Evolutionary conservation across 2,113 vertebrate species (phyloP), one percentile per base, ranked within the genome.

Genomic region (Brachypteracias leptosomus): DNA sequence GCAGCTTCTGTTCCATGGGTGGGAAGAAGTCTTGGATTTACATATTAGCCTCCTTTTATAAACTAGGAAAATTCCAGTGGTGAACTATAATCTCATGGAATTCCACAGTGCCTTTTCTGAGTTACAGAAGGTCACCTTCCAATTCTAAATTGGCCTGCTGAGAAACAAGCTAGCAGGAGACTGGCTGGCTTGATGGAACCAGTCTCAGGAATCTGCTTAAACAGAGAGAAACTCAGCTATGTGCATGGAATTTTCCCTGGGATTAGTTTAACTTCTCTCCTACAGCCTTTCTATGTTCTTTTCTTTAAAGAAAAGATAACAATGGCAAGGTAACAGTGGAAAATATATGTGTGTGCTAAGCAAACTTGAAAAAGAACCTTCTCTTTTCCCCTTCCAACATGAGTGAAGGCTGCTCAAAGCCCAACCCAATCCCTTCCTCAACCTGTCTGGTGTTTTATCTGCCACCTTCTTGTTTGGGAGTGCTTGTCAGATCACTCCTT

Each of bases 21-120:
- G 51, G 54, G 70, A 97, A 91, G 90, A 94, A 76, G 63, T 16
- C 97, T 98, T 98, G 98, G 97, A 97, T 98, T 97, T 95, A 93
- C 88, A 94, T 96, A 83, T 97, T 97, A 93, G 74, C 72, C 97
- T 94, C 97, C 28, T 97, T 61, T 26, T 35, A 93, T 95, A 15
- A 72, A 57, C 61, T 52, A 1, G 13, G 91, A 89, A 86, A 96
- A 97, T 98, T 98, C 96, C 97, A 91, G 77, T 19, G 66, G 93
- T 93, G 96, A 95, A 89, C 88, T 88, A 42, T 94, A 97, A 98
- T 94, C 91, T 74, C 82, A 4, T 55, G 79, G 51, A 73, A 85
- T 65, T 94, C 95, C 77, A 24, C 68, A 35, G 61, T 46, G 88
- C 93, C 96, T 98, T 77, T 98, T 93, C 95, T 97, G 88, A 97